Conservation (phyloP, 2,113 vertebrate genomes). For the Philantomba maxwellii region DNA sequence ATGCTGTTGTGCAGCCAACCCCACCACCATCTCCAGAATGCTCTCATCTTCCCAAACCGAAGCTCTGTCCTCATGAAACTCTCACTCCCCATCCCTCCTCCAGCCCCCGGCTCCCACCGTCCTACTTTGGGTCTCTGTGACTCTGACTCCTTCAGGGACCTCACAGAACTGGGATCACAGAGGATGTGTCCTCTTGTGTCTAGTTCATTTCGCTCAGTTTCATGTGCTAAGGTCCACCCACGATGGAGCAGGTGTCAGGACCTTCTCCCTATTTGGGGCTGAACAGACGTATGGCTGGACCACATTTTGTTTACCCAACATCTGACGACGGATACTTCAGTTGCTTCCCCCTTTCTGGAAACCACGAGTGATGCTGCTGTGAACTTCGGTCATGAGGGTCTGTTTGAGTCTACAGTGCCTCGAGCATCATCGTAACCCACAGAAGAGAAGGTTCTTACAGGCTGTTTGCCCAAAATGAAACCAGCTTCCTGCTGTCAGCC, state of each 20-base stretch:
- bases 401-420: fast-evolving
- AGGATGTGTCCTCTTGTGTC: fast-evolving
- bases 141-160: fast-evolving
- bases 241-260: fast-evolving
- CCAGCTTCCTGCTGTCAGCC: fast-evolving
- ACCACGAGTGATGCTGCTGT: fast-evolving
- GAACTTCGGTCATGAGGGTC: fast-evolving
- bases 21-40: fast-evolving
- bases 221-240: fast-evolving
- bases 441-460: not conserved
- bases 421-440: fast-evolving
- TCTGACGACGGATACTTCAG: fast-evolving
- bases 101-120: fast-evolving
- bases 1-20: fast-evolving
- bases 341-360: fast-evolving
- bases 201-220: fast-evolving
- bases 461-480: not conserved
- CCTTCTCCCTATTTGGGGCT: not conserved
- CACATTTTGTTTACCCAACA: fast-evolving
- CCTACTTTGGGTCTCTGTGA: not conserved
- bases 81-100: fast-evolving
- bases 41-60: fast-evolving
- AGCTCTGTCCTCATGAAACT: fast-evolving
- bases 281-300: fast-evolving
- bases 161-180: fast-evolving